Evolutionary conservation across 2,888 invertebrate species (phyloP).

Genomic region (Leptinotarsa tumamoca): DNA sequence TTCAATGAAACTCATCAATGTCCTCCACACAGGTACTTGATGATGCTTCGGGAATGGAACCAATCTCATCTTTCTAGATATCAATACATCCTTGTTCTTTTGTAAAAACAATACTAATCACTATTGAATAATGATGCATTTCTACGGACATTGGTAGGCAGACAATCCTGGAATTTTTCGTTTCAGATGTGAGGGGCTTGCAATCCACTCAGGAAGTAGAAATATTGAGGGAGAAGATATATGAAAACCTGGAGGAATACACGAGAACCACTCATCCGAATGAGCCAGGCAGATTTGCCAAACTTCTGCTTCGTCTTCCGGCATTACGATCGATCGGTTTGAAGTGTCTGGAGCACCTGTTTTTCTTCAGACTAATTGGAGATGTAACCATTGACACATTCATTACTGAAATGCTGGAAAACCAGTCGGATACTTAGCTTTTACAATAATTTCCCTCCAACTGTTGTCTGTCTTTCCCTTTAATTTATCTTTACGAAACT

Average conservation of each 20-base stretch:
- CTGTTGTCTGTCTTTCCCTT: constrained; percentile 35
- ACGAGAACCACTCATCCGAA: constrained; percentile 87
- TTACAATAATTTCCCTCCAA: constrained; percentile 3
- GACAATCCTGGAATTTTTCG: constrained; percentile 32
- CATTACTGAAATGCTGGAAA: constrained; percentile 84
- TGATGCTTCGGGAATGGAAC: no score
- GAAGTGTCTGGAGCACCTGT: constrained; percentile 94
- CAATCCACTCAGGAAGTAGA: constrained; percentile 86
- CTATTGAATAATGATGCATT: no score
- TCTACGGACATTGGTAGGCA: no score
- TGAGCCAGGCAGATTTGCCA: constrained; percentile 95
- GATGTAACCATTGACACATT: constrained; percentile 88
- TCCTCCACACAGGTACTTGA: no score
- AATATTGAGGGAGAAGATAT: constrained; percentile 92
- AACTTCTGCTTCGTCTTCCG: constrained; percentile 89
- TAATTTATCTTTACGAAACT: constrained; percentile 43
- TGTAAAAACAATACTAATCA: no score
- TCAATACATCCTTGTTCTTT: no score
- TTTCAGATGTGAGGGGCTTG: constrained; percentile 81
- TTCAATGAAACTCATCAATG: no score
- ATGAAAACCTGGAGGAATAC: constrained; percentile 95
- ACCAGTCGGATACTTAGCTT: constrained; percentile 55
- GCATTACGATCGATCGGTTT: constrained; percentile 92
- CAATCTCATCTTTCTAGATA: no score
- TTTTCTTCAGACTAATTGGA: constrained; percentile 92